These are phyloP conservation scores for Microctonus brassicae DNA, from an alignment of 2,888 invertebrate genomes.

Conservation along the genomic window DNA sequence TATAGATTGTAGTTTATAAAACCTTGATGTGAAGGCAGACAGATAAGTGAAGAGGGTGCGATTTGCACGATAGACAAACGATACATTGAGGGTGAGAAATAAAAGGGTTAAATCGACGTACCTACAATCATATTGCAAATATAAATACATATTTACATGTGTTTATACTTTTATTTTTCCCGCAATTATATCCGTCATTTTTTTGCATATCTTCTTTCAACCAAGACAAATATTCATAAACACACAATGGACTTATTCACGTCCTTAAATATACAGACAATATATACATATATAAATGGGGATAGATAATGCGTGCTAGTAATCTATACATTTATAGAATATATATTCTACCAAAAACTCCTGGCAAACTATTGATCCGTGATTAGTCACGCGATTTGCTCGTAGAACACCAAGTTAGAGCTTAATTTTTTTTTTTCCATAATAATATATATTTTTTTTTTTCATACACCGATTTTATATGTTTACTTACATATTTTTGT, in stretches of 20 bases:
- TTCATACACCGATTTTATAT: slow-evolving; percentile 19
- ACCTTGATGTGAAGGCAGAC: neutral
- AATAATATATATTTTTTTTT: slow-evolving; percentile 48
- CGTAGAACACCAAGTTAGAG: slow-evolving; percentile 68
- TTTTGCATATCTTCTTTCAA: neutral
- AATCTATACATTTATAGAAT: slow-evolving; percentile 20
- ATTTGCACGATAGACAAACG: no score
- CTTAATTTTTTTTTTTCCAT: slow-evolving; percentile 54
- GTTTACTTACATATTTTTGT: no score
- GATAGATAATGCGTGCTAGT: slow-evolving; percentile 26
- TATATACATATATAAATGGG: slow-evolving; percentile 35
- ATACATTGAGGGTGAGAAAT: no score
- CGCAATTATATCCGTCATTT: neutral
- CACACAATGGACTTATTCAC: slow-evolving; percentile 16
- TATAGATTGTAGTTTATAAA: neutral
- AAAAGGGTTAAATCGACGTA: no score
- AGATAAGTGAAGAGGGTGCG: no score
- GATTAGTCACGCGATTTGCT: slow-evolving; percentile 69
- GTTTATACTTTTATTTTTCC: no score
- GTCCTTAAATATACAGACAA: slow-evolving; percentile 32
- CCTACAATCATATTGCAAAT: no score
- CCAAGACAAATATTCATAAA: slow-evolving; percentile 23
- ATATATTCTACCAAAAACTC: slow-evolving; percentile 38
- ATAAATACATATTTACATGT: no score
- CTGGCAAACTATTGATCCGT: slow-evolving; percentile 66